Conservation (phyloP, 1,140 invertebrate genomes). For the Mamestra configurata region DNA sequence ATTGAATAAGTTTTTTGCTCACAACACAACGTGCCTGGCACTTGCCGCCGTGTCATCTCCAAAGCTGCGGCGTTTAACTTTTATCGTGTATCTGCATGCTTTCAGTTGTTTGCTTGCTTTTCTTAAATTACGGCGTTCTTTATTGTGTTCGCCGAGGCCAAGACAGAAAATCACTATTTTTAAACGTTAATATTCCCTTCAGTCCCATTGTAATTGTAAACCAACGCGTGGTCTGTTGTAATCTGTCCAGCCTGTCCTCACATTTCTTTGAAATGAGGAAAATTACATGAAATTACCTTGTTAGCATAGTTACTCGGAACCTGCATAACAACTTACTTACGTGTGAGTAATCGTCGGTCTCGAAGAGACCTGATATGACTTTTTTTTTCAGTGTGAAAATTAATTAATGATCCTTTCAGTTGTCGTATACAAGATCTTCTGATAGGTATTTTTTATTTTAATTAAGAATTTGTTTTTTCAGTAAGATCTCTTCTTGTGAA, state of each 20-base stretch:
- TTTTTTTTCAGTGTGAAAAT: not conserved
- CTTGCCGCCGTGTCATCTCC: not conserved
- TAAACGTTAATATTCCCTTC: not conserved
- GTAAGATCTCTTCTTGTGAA: no score
- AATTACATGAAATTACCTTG: conserved; percentile 22
- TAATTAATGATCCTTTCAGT: no score
- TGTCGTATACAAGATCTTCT: no score
- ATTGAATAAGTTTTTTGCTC: not conserved
- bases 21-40: no score
- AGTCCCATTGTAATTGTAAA: not conserved
- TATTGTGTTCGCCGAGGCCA: not conserved
- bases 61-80: not conserved
- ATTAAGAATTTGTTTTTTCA: no score
- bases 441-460: no score
- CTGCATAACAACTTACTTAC: conserved; percentile 1
- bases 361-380: not conserved
- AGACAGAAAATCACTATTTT: not conserved
- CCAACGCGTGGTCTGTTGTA: not conserved
- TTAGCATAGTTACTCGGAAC: conserved; percentile 28
- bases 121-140: conserved; percentile 3
- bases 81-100: not conserved
- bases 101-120: not conserved
- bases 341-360: not conserved
- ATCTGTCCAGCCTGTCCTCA: conserved; percentile 23
- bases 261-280: conserved; percentile 35